Evolutionary conservation across 2,888 invertebrate genomes (phyloP), one percentile per base, ranked within the genome.

Genomic region (Chironomus riparius): DNA sequence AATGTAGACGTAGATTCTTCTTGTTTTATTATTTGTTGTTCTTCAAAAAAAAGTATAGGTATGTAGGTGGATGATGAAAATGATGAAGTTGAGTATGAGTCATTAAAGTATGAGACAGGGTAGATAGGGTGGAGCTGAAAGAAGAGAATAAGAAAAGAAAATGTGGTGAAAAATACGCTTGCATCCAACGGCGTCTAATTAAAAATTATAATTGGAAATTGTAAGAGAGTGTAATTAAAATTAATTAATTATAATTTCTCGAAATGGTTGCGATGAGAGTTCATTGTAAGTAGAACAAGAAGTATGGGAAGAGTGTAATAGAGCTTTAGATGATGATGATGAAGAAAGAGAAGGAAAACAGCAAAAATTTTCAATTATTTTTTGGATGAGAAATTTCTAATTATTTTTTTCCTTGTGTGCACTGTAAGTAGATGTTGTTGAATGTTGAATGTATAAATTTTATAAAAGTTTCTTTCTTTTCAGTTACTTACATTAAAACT

Each of bases 171-270:
- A 47, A 48, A 65, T 65, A 65, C 65, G 65, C 65, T 65, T 65
- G 65, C 68, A 68, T 74, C 68, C 68, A 74, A 47, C 74, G 38
- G 48, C 15, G 74, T 74, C 74, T 74, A 74, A 74, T 74, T 74
- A 74, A 74, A 74, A 74, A 74, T 74, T 65, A 74, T 74, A 74
- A 74, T 74, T 62, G 62, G 68, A 74, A 74, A 76, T 68, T 68
- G 68, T 75, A 76, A 50, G 69, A 69, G 61, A 65, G 47, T 76
- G 61, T 76, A 76, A 69, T 76, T 69, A 69, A 76, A 76, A 76
- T 76, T 76, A 76, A 76, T 76, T 76, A 76, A 69, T 76, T 76
- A 76, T 68, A 73, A 72, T 73, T 73, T 73, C 73, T 48, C 22
- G 70, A 18, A 24, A 47, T 47, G 71, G 28, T 50, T 21, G 62